Base-by-base conservation (phyloP, 2,113 vertebrate species). In the Tetrax tetrax region DNA sequence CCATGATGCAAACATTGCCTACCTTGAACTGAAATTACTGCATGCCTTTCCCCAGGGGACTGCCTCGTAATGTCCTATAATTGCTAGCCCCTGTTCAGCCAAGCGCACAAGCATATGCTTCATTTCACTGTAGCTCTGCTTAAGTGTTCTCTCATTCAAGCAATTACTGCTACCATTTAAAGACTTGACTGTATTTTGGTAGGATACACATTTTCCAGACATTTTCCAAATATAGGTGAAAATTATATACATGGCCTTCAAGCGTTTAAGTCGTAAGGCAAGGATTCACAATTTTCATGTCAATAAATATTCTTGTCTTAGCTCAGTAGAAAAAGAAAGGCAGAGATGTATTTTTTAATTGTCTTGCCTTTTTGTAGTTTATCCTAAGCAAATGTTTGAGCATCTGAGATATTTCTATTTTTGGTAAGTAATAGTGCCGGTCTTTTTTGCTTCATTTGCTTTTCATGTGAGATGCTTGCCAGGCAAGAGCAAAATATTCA, bases 351-450 rank as follows among this genome's bases (percentile, higher is more conserved):
- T 9, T 72, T 89, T 75, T 79, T 75, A 96, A 89, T 93, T 93
- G 69, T 91, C 70, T 83, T 93, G 25, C 57, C 56, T 89, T 93
- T 96, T 81, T 79, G 74, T 96, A 92, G 72, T 93, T 93, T 96
- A 89, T 89, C 71, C 78, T 94, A 74, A 91, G 90, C 90, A 92
- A 94, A 89, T 71, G 71, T 93, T 91, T 87, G 81, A 94, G 86
- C 94, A 95, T 95, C 92, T 96, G 77, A 96, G 78, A 91, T 78
- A 69, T 94, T 95, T 95, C 94, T 96, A 87, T 87, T 95, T 96
- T 94, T 89, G 89, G 83, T 89, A 77, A 95, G 83, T 89, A 92
- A 84, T 94, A 95, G 86, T 89, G 87, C 96, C 95, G 93, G 95
- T 91, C 95, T 94, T 94, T 92, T 95, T 85, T 94, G 87, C 87